Conservation (phyloP, 2,113 vertebrate species). For the Corythaixoides concolor region DNA sequence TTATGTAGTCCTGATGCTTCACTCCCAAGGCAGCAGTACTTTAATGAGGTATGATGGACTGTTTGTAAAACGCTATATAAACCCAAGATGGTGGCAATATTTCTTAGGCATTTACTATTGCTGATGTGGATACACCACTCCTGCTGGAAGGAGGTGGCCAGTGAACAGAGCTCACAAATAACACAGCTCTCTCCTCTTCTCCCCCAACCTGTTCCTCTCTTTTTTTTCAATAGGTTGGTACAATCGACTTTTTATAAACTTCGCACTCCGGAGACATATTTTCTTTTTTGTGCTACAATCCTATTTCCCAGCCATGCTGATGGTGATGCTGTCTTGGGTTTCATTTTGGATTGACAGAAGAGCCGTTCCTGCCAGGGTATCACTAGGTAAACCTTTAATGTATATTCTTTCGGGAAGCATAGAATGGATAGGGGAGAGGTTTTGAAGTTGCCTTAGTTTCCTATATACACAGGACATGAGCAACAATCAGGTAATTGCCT, state of each 20-base stretch:
- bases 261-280: constrained; percentile 89
- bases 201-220: background rate
- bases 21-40: background rate
- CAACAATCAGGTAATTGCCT: background rate
- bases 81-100: background rate
- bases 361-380: constrained; percentile 90
- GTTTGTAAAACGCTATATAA: background rate
- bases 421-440: background rate
- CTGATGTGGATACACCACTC: background rate
- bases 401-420: background rate
- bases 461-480: background rate
- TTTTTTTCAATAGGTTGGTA: constrained; percentile 84
- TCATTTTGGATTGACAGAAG: constrained; percentile 94
- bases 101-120: background rate
- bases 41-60: background rate
- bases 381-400: constrained; percentile 80
- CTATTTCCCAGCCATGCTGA: constrained; percentile 92
- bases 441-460: background rate
- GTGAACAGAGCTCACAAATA: background rate
- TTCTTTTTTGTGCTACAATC: constrained; percentile 96
- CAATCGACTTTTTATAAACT: constrained; percentile 92
- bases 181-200: background rate
- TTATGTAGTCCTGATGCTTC: background rate
- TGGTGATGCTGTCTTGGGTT: constrained; percentile 93
- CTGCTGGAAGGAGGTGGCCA: background rate